These are phyloP conservation scores for Tigriopus japonicus DNA, from an alignment of 1,140 invertebrate genomes.

Conservation along the genomic window DNA sequence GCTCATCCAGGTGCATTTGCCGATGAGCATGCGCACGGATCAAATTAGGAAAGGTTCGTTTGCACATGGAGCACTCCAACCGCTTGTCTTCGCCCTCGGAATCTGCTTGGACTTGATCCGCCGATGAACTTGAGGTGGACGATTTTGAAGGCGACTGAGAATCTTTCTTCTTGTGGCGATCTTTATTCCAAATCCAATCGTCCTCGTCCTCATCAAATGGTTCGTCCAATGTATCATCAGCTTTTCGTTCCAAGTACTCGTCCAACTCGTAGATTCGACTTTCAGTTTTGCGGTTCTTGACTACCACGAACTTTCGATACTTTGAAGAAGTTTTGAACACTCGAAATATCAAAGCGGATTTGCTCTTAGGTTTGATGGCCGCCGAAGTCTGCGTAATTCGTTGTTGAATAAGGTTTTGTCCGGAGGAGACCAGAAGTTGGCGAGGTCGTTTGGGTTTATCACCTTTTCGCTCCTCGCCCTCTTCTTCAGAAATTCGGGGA, in stretches of 20 bases:
- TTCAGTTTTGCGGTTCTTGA: neutral
- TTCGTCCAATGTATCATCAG: neutral
- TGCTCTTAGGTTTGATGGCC: neutral
- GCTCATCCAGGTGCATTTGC: neutral
- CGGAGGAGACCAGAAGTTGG: too few relatives aligned
- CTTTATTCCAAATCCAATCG: neutral
- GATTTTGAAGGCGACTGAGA: neutral
- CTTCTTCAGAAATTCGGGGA: neutral
- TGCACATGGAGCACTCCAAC: neutral
- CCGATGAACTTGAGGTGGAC: neutral
- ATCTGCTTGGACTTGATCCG: neutral
- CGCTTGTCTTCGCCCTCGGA: neutral
- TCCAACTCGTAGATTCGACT: neutral
- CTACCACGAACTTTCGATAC: slow-evolving; percentile 5
- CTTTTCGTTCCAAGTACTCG: slow-evolving; percentile 1
- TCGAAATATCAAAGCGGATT: neutral
- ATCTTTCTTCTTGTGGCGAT: neutral
- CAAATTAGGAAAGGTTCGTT: neutral
- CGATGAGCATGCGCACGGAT: neutral
- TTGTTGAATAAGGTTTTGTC: neutral
- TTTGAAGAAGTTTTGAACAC: neutral
- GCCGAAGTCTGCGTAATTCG: neutral
- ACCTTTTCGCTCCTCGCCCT: neutral
- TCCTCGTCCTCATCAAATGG: neutral
- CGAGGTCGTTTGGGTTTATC: neutral